These are phyloP conservation scores for Synergus umbraculus DNA, from an alignment of 2,888 invertebrate genomes.

Conservation along the genomic window DNA sequence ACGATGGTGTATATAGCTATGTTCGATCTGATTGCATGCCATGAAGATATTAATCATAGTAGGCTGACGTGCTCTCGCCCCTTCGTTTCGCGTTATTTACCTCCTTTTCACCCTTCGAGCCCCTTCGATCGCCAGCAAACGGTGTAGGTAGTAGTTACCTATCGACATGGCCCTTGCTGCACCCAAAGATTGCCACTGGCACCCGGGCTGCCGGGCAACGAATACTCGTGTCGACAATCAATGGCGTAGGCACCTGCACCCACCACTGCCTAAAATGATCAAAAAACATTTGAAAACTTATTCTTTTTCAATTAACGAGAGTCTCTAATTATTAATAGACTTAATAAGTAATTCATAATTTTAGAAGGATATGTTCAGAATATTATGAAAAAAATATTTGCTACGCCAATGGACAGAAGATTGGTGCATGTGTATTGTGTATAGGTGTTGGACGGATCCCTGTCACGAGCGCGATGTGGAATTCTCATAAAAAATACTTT, in stretches of 20 bases:
- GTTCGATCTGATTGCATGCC: conserved; percentile 79
- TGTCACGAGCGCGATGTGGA: conserved; percentile 63
- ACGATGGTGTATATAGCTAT: conserved; percentile 49
- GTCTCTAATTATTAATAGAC: background rate
- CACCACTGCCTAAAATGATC: background rate
- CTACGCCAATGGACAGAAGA: conserved; percentile 28
- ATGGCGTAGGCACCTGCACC: background rate
- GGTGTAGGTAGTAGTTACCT: conserved; percentile 33
- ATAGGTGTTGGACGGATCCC: conserved; percentile 46
- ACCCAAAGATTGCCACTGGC: conserved; percentile 24
- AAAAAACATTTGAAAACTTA: background rate
- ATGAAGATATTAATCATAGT: conserved; percentile 79
- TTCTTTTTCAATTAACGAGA: background rate
- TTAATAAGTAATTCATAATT: background rate
- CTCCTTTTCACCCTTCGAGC: conserved; percentile 60
- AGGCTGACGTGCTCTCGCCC: conserved; percentile 78
- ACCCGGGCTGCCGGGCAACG: background rate
- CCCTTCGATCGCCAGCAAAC: conserved; percentile 21
- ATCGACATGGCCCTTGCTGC: conserved; percentile 44
- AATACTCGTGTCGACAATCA: background rate
- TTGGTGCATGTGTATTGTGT: conserved; percentile 10
- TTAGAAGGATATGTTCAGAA: background rate
- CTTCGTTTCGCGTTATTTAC: conserved; percentile 70
- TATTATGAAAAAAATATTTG: background rate
- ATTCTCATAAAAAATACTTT: conserved; percentile 70